Percentiles rank a stretch among this genome's conserved stretches.
Evolutionary conservation across 2,113 vertebrate genomes (phyloP).

Genomic region (Phrynosoma platyrhinos): DNA sequence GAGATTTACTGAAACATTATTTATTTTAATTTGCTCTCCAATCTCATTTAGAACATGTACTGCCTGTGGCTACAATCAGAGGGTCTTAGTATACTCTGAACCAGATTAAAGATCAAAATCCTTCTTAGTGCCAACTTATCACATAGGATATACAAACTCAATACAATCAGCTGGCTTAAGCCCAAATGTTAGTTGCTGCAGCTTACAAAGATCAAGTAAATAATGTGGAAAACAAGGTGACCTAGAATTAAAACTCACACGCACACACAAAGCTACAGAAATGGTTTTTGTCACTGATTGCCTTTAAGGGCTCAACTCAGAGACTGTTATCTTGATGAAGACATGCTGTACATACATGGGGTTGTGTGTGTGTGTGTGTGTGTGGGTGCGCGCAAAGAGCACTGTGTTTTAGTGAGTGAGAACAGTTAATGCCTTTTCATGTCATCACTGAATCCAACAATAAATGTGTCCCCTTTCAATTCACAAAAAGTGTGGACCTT

Average conservation of each 20-base stretch:
- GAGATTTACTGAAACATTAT: slow-evolving; percentile 73
- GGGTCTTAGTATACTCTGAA: slow-evolving; percentile 71
- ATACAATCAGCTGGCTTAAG: slow-evolving; percentile 73
- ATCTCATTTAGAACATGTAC: slow-evolving; percentile 70
- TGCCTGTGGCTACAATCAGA: slow-evolving; percentile 72
- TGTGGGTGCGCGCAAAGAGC: background rate
- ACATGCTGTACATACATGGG: background rate
- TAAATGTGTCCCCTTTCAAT: background rate
- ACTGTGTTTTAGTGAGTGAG: background rate
- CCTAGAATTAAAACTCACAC: slow-evolving; percentile 61
- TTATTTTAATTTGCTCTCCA: slow-evolving; percentile 78
- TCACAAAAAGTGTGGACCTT: too few species aligned
- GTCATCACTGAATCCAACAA: background rate
- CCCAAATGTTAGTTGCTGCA: slow-evolving; percentile 64
- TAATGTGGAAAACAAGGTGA: slow-evolving; percentile 72
- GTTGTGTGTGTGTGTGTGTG: too few species aligned
- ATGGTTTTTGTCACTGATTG: slow-evolving; percentile 11
- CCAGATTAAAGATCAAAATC: slow-evolving; percentile 80
- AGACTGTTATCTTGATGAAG: background rate
- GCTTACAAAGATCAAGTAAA: slow-evolving; percentile 69
- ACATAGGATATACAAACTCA: slow-evolving; percentile 69
- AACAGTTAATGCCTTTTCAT: background rate
- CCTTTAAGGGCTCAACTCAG: background rate
- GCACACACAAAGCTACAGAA: background rate
- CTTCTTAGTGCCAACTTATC: slow-evolving; percentile 76